Evolutionary conservation across 2,888 invertebrate genomes (phyloP).

Genomic region (Iphiclides podalirius): DNA sequence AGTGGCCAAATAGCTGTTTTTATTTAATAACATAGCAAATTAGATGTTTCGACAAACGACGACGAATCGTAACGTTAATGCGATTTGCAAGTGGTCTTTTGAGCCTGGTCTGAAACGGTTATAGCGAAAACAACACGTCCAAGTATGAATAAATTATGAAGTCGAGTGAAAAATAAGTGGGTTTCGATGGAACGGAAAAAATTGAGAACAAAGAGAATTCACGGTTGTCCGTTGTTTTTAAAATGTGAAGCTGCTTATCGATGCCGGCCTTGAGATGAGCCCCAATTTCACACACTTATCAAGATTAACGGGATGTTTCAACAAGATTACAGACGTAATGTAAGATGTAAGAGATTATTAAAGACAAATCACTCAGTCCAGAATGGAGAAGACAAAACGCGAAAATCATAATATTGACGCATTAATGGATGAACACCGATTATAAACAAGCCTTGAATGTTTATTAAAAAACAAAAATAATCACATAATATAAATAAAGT

Average conservation of each 20-base stretch:
- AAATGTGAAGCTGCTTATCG: constrained; percentile 49
- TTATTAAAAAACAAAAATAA: no score
- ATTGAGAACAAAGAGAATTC: constrained; percentile 12
- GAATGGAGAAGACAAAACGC: neutral
- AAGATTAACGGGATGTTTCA: constrained; percentile 54
- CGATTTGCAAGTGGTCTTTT: neutral
- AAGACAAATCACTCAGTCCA: neutral
- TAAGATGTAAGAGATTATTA: constrained; percentile 5
- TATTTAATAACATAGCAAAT: neutral
- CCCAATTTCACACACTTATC: constrained; percentile 57
- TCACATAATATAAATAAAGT: no score
- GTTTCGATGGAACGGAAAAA: neutral
- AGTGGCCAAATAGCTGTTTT: constrained; percentile 9
- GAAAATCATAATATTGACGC: no score
- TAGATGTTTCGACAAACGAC: neutral
- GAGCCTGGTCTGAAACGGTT: neutral
- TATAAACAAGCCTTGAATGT: no score
- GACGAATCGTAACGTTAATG: neutral
- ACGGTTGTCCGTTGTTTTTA: constrained; percentile 4
- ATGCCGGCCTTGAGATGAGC: constrained; percentile 58
- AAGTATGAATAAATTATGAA: constrained; percentile 13
- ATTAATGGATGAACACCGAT: no score
- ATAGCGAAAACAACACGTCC: constrained; percentile 5
- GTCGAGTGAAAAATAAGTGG: neutral
- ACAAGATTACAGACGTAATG: constrained; percentile 34